Conservation (phyloP, 2,113 vertebrate species). For the Clarias macrocephalus region DNA sequence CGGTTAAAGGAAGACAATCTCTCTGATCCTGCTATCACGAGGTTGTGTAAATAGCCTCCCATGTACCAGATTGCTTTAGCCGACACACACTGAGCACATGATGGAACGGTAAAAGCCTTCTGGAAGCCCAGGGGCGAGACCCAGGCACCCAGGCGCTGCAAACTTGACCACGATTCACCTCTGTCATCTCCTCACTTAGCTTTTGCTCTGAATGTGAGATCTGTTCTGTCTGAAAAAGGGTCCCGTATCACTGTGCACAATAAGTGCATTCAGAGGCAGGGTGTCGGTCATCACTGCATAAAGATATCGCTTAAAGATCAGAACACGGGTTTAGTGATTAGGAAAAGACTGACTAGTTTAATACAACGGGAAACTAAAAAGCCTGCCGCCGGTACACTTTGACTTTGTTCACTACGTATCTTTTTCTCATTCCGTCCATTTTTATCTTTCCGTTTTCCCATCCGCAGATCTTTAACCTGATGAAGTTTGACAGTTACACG, state of each 20-base stretch:
- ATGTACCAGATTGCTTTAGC: neutral
- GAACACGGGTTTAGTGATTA: neutral
- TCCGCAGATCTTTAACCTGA: slow-evolving; percentile 95
- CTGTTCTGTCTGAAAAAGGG: slow-evolving; percentile 14
- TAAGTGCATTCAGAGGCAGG: neutral
- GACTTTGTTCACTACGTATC: neutral
- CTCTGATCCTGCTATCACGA: slow-evolving; percentile 6
- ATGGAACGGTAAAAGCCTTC: neutral
- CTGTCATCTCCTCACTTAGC: neutral
- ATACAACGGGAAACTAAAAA: neutral
- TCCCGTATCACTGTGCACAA: slow-evolving; percentile 3
- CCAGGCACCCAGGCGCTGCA: neutral
- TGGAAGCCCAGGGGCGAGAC: neutral
- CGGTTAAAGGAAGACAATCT: neutral
- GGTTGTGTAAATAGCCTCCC: slow-evolving; percentile 25
- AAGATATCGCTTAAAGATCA: neutral
- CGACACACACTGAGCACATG: slow-evolving; percentile 29
- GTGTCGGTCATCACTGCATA: neutral
- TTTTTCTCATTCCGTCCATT: neutral
- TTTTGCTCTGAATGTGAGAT: slow-evolving; percentile 33
- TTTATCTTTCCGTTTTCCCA: neutral
- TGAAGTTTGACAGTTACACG: slow-evolving; percentile 99
- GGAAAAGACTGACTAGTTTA: neutral
- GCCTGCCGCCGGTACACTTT: neutral
- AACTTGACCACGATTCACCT: neutral